Evolutionary conservation across 2,113 vertebrate genomes (phyloP).

Genomic region (Apodemus sylvaticus): DNA sequence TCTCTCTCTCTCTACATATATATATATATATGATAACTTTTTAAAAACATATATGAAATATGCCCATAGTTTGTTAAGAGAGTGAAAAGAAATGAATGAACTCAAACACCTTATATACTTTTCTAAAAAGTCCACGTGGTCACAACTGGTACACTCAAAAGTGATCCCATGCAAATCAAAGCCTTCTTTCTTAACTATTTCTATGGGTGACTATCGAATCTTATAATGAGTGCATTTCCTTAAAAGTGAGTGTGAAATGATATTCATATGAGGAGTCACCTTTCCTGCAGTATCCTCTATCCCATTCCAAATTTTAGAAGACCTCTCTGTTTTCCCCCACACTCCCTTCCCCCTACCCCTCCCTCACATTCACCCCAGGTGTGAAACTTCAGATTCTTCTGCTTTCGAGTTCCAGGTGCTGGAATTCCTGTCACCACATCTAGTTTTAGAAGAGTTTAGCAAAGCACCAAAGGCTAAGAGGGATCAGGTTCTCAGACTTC

Average conservation of each 20-base stretch:
- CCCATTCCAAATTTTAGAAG: neutral
- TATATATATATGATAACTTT: neutral
- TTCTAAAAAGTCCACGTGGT: neutral
- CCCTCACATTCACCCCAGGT: neutral
- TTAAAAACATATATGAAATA: conserved; percentile 51
- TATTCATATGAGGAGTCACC: neutral
- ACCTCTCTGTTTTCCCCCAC: neutral
- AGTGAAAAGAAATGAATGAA: conserved; percentile 43
- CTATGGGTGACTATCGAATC: conserved; percentile 39
- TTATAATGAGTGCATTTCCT: neutral
- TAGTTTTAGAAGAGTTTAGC: neutral
- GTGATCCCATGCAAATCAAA: conserved; percentile 38
- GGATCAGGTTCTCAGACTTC: neutral
- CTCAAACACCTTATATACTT: conserved; percentile 36
- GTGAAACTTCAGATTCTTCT: neutral
- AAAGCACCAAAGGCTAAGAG: neutral
- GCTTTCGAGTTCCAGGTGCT: neutral
- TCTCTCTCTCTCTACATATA: neutral
- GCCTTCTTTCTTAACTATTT: conserved; percentile 20
- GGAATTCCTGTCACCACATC: neutral
- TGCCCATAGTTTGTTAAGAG: neutral
- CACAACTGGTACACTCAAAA: conserved; percentile 39
- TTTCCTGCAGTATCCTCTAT: neutral
- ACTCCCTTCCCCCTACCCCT: fast-evolving
- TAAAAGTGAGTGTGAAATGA: neutral